A percentile compares a stretch with the other conserved stretches of the same genome.
Conservation (phyloP, 2,888 invertebrate species). For the Trissonchulus latispiculum region DNA sequence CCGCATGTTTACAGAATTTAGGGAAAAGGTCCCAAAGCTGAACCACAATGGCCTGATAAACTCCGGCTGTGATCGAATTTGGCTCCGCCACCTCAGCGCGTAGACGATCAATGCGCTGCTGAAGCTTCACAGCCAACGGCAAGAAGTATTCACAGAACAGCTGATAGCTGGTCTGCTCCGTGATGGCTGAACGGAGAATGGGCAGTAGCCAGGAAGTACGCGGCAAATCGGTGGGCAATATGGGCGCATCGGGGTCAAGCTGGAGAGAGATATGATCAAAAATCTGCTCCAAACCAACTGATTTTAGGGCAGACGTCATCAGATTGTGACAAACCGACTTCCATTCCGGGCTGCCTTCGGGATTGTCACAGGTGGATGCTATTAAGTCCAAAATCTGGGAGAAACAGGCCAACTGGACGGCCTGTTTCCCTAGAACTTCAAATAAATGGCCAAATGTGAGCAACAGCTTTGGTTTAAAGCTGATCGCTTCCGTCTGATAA, state of each 20-base stretch:
- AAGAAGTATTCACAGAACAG: slow-evolving; percentile 70
- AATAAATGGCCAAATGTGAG: background rate
- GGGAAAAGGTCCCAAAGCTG: slow-evolving; percentile 87
- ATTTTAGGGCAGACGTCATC: slow-evolving; percentile 57
- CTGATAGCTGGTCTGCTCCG: slow-evolving; percentile 47
- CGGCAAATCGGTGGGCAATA: slow-evolving; percentile 57
- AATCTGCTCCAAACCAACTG: slow-evolving; percentile 48
- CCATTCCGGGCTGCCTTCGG: no score
- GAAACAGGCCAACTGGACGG: background rate
- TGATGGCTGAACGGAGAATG: slow-evolving; percentile 62
- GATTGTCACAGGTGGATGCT: background rate
- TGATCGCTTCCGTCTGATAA: background rate
- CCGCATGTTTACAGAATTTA: slow-evolving; percentile 71
- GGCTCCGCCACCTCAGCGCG: slow-evolving; percentile 16
- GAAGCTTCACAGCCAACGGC: slow-evolving; percentile 54
- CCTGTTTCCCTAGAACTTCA: background rate
- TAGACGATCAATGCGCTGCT: background rate
- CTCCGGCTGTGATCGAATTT: slow-evolving; percentile 59
- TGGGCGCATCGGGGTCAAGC: slow-evolving; percentile 56
- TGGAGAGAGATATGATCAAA: slow-evolving; percentile 48
- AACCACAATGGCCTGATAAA: slow-evolving; percentile 59
- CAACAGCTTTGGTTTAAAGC: background rate
- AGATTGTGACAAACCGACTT: background rate
- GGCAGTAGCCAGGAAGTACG: slow-evolving; percentile 88
- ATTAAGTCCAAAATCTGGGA: background rate